phyloP scores from a whole-genome alignment of 2,113 vertebrate species.

The Mixornis gularis region DNA sequence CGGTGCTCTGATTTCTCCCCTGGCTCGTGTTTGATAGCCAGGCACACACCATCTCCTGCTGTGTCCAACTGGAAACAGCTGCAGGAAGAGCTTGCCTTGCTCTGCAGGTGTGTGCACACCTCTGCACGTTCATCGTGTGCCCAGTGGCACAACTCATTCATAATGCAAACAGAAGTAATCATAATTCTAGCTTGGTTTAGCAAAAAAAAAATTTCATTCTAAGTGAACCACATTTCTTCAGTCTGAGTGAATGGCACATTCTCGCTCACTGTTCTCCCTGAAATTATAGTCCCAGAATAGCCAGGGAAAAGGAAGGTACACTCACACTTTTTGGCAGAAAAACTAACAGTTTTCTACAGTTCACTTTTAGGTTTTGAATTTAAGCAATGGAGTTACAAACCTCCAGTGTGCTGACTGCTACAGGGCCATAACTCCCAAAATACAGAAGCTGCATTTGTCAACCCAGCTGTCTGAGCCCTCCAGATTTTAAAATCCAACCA shows the following conservation, averaged over 20 bases:
- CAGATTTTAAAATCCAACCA: neutral
- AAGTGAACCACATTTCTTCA: neutral
- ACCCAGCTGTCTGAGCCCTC: neutral
- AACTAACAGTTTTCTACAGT: neutral
- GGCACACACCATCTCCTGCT: neutral
- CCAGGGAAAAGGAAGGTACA: neutral
- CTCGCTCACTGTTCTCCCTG: neutral
- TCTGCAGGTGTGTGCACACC: neutral
- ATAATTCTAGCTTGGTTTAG: neutral
- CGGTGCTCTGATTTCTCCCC: neutral
- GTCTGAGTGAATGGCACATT: neutral
- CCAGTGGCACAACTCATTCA: neutral
- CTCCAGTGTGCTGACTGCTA: neutral
- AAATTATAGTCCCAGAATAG: neutral
- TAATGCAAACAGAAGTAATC: neutral
- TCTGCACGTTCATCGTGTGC: rapidly evolving
- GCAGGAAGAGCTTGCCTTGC: neutral
- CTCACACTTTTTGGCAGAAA: neutral
- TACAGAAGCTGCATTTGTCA: neutral
- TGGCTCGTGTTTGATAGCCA: neutral
- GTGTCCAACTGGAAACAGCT: neutral
- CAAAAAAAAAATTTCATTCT: neutral
- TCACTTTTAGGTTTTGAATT: neutral
- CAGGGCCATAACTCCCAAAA: neutral
- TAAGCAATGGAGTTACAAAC: neutral